These are phyloP conservation scores for Pinna nobilis DNA, from an alignment of 1,140 invertebrate genomes.

Conservation along the genomic window DNA sequence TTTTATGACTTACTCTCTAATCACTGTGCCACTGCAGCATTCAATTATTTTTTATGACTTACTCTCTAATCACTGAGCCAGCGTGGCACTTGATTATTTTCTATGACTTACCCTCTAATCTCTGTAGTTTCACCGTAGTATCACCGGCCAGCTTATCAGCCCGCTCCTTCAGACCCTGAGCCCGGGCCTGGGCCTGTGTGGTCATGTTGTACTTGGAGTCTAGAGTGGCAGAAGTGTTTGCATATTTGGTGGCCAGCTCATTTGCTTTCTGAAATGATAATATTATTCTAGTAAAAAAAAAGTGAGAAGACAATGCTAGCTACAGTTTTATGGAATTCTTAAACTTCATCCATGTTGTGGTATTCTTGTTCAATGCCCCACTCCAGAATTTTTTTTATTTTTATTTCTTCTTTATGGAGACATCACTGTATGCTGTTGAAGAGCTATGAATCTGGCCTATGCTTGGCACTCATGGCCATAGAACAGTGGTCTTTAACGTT, in stretches of 20 bases:
- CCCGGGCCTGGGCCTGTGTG: slow-evolving; percentile 82
- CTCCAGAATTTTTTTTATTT: too few relatives aligned
- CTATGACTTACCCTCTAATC: slow-evolving; percentile 54
- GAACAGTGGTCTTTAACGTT: too few relatives aligned
- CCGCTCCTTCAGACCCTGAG: slow-evolving; percentile 79
- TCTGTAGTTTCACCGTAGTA: slow-evolving; percentile 54
- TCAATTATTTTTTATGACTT: neutral
- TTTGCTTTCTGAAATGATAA: slow-evolving; percentile 70
- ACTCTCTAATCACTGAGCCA: neutral
- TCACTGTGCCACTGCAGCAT: neutral
- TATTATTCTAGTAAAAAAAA: too few relatives aligned
- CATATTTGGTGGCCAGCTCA: slow-evolving; percentile 79
- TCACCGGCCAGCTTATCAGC: slow-evolving; percentile 60
- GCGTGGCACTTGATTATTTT: neutral
- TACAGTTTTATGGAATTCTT: slow-evolving; percentile 9
- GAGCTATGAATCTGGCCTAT: too few relatives aligned
- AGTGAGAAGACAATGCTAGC: neutral
- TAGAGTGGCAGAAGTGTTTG: slow-evolving; percentile 78
- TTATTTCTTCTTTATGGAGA: too few relatives aligned
- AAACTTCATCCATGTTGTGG: neutral
- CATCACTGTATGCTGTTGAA: too few relatives aligned
- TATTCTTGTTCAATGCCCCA: too few relatives aligned
- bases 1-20: neutral
- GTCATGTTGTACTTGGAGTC: slow-evolving; percentile 80
- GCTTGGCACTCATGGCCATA: too few relatives aligned